These are phyloP conservation scores for Coronaproctus castanopsis DNA, from an alignment of 2,888 invertebrate genomes.

Conservation along the genomic window DNA sequence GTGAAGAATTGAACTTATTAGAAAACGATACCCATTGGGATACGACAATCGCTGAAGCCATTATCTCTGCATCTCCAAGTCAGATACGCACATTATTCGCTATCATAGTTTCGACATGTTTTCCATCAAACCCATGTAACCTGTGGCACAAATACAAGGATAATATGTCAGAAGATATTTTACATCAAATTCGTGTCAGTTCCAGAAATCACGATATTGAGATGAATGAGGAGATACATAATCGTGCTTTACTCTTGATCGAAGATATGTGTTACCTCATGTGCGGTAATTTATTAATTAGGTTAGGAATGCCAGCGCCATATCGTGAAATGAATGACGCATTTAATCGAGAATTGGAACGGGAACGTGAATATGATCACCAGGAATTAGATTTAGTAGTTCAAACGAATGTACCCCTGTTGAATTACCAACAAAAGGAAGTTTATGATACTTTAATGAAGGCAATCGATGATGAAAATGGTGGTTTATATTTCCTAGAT, in stretches of 20 bases:
- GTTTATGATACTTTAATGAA: constrained; percentile 1
- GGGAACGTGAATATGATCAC: constrained; percentile 21
- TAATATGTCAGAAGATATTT: constrained; percentile 18
- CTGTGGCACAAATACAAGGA: constrained; percentile 10
- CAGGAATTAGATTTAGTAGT: constrained; percentile 12
- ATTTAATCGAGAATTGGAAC: constrained; percentile 23
- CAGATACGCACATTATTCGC: constrained; percentile 13
- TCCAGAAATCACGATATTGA: constrained; percentile 16
- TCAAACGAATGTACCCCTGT: constrained; percentile 13
- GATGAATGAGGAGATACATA: constrained; percentile 19
- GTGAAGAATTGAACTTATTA: constrained; percentile 22
- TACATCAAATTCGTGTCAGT: constrained; percentile 15
- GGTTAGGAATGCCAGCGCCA: constrained; percentile 21
- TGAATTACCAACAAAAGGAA: constrained; percentile 3
- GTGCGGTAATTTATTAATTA: constrained; percentile 19
- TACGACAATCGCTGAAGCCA: constrained; percentile 1
- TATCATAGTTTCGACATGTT: constrained; percentile 3
- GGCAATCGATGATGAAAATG: constrained; percentile 5
- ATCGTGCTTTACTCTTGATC: constrained; percentile 22
- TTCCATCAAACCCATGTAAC: constrained; percentile 10
- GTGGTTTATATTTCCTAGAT: constrained; percentile 12
- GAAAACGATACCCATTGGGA: constrained; percentile 25
- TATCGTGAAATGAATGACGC: constrained; percentile 18
- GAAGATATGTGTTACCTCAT: constrained; percentile 24
- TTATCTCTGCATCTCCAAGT: constrained; percentile 13